Evolutionary conservation across 2,113 vertebrate species (phyloP).

Genomic region (Barnardius zonarius): DNA sequence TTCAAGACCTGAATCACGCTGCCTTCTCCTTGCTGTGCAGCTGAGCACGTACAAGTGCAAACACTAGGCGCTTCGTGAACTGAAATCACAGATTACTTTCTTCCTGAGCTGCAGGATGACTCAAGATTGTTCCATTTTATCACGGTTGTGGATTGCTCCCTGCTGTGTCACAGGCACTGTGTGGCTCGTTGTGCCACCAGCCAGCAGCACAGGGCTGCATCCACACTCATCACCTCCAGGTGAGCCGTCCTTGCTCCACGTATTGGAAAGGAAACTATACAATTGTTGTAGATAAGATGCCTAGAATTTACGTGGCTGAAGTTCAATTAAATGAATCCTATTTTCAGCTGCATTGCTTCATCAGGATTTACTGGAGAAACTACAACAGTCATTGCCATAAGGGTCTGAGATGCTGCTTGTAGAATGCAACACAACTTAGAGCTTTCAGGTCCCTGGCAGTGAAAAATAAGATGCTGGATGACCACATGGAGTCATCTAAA

Average conservation of each 20-base stretch:
- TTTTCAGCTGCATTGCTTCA: background rate
- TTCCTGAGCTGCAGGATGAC: background rate
- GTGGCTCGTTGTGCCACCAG: background rate
- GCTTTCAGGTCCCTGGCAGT: background rate
- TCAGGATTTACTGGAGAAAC: background rate
- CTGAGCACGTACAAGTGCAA: background rate
- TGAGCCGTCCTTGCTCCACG: rapidly evolving
- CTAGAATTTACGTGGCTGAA: background rate
- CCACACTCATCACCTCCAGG: background rate
- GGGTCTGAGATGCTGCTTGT: background rate
- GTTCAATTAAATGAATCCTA: background rate
- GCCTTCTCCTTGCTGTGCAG: background rate
- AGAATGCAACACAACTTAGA: background rate
- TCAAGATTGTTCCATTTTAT: background rate
- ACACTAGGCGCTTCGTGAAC: background rate
- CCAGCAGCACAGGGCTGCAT: background rate
- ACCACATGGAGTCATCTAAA: background rate
- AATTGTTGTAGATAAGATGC: background rate
- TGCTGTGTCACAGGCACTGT: background rate
- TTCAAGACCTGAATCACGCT: background rate
- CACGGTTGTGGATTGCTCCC: background rate
- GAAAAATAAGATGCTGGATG: background rate
- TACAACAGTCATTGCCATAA: background rate
- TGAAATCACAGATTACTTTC: background rate
- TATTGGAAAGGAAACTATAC: background rate